phyloP scores from a whole-genome alignment of 1,140 invertebrate genomes.

The Agraylea sexmaculata region DNA sequence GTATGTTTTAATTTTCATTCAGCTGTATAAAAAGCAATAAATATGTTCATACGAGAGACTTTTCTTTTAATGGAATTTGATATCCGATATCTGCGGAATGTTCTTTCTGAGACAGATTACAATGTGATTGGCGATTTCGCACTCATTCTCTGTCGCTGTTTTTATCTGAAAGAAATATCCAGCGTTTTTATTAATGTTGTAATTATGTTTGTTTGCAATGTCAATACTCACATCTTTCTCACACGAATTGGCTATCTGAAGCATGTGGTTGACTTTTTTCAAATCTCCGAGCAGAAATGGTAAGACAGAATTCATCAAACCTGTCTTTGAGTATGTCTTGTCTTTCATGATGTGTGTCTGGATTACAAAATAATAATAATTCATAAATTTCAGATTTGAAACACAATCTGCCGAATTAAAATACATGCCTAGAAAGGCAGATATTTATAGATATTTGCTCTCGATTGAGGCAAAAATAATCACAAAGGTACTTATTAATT shows the following conservation, averaged over 20 bases:
- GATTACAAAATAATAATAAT: too few species aligned
- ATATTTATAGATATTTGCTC: too few species aligned
- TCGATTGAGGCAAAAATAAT: too few species aligned
- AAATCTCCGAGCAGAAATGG: conserved; percentile 16
- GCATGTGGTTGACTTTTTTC: conserved; percentile 15
- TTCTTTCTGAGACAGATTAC: conserved; percentile 16
- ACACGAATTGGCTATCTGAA: conserved; percentile 14
- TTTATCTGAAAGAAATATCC: conserved; percentile 11
- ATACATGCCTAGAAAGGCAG: not conserved
- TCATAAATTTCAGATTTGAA: too few species aligned
- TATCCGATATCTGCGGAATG: conserved; percentile 18
- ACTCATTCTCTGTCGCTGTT: conserved; percentile 9
- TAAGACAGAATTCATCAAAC: conserved; percentile 15
- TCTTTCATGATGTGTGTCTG: conserved; percentile 18
- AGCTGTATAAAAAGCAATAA: too few species aligned
- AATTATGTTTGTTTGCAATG: too few species aligned
- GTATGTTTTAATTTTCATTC: too few species aligned
- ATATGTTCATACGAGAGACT: too few species aligned
- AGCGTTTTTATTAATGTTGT: too few species aligned
- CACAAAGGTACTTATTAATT: too few species aligned
- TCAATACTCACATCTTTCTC: conserved; percentile 18
- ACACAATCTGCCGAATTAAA: not conserved
- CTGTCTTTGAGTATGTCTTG: conserved; percentile 18
- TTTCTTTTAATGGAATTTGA: conserved; percentile 15
- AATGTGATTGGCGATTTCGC: conserved; percentile 16